Base-by-base conservation (phyloP, 2,113 vertebrate species). In the Paracanthobrama guichenoti region DNA sequence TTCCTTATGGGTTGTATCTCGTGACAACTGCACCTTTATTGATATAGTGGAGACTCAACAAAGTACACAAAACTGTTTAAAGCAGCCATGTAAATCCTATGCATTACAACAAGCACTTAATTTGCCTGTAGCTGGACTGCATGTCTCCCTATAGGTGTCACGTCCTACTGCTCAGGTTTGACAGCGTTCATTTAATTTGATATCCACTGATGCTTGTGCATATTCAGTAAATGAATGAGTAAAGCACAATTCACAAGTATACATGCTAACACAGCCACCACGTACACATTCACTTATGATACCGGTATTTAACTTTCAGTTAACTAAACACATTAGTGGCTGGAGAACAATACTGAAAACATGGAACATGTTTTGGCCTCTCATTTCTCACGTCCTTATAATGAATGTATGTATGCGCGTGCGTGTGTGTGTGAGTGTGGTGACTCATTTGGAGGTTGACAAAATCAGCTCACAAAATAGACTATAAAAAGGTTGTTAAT, bases 241-340 rank as follows among this genome's bases (percentile, higher is more conserved):
- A 44, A 60, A 46, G 59, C n/a, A 62, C 76, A 44, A 62, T 78
- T 78, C 20, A 14, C 26, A 53, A 39, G 59, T 39, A 16, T 44
- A 20, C 71, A n/a, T 60, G 48, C 22, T 18, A 76, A 31, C 11
- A 39, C 48, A 31, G 10, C 31, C 26, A 39, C 75, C n/a, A 66
- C 2, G 28, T 50, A 74, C 72, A 9, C 0, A 10, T 75, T 75
- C 24, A 75, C 4, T 31, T 8, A 73, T 24, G 22, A 53, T 53
- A n/a, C n/a, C n/a, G n/a, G n/a, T n/a, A 75, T 75, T 73, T 18
- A 50, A 73, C 22, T n/a, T 74, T 74, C 14, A 48, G 26, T 9
- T 66, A 18, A 66, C 28, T 76, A 7, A 13, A 75, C 46, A 31
- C n/a, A 20, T 35, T 0, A 3, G 18, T 55, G 9, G 28, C 4